phyloP scores from a whole-genome alignment of 2,113 vertebrate genomes.

The Python bivittatus region DNA sequence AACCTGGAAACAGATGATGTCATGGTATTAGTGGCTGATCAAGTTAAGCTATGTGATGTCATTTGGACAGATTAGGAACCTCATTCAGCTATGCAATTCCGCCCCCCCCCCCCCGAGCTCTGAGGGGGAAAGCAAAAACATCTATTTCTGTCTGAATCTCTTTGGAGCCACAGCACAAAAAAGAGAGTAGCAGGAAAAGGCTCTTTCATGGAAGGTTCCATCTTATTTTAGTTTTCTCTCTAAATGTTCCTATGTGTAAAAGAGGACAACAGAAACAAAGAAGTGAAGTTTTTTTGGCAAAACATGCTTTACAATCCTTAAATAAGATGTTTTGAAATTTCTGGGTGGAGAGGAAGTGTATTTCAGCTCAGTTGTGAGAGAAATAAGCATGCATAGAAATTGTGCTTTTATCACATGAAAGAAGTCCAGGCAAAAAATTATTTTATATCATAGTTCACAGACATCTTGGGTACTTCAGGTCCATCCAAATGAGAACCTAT shows the following conservation, averaged over 20 bases:
- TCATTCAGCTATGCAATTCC: not conserved
- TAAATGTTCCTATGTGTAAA: not conserved
- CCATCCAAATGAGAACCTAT: slow-evolving; percentile 17
- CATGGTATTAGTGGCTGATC: not conserved
- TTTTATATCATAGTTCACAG: not conserved
- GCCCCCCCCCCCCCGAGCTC: no score
- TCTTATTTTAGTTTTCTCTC: not conserved
- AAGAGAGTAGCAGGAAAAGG: not conserved
- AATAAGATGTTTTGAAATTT: not conserved
- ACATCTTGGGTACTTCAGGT: not conserved
- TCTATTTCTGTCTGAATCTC: not conserved
- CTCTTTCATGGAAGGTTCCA: not conserved
- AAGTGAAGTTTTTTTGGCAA: not conserved
- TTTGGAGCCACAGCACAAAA: not conserved
- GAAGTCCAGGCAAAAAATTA: not conserved
- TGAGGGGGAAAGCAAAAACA: not conserved
- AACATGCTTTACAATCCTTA: not conserved
- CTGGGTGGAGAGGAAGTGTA: not conserved
- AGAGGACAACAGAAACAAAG: not conserved
- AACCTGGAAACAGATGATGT: not conserved
- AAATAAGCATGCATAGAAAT: not conserved
- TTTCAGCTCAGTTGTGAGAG: not conserved
- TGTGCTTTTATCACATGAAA: not conserved
- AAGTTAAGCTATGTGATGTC: not conserved
- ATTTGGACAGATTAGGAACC: not conserved